Evolutionary conservation across 2,888 invertebrate genomes (phyloP).

Genomic region (Elysia crispata): DNA sequence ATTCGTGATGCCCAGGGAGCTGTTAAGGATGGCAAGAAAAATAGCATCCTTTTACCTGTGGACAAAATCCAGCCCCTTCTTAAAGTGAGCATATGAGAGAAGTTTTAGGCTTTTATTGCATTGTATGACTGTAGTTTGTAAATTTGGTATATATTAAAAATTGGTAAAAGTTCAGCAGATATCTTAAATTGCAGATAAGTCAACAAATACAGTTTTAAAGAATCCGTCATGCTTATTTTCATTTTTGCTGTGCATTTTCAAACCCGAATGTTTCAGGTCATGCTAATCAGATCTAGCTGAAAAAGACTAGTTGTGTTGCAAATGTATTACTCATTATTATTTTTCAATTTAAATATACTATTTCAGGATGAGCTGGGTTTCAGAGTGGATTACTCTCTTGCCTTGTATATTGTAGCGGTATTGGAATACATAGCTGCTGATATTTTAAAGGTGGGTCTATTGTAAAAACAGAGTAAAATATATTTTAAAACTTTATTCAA

Average conservation of each 20-base stretch:
- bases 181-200: no score
- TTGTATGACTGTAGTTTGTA: no score
- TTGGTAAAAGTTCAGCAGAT: no score
- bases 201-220: no score
- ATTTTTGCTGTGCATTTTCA: no score
- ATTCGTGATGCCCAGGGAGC: conserved; percentile 92
- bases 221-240: no score
- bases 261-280: no score
- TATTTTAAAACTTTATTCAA: no score
- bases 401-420: conserved; percentile 93
- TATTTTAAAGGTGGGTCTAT: conserved; percentile 86
- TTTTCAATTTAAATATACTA: conserved; percentile 73
- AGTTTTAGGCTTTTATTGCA: no score
- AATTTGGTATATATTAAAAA: no score
- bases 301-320: neutral
- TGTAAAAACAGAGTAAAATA: no score
- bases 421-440: conserved; percentile 97
- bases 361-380: conserved; percentile 77
- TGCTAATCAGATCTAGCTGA: no score
- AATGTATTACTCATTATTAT: neutral
- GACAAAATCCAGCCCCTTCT: conserved; percentile 93
- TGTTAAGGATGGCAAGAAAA: conserved; percentile 80
- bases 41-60: conserved; percentile 86
- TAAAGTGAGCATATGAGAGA: conserved; percentile 80
- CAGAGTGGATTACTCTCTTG: conserved; percentile 83